These are phyloP conservation scores for Yoshiicerus persimilis DNA, from an alignment of 1,140 invertebrate species.

Conservation along the genomic window DNA sequence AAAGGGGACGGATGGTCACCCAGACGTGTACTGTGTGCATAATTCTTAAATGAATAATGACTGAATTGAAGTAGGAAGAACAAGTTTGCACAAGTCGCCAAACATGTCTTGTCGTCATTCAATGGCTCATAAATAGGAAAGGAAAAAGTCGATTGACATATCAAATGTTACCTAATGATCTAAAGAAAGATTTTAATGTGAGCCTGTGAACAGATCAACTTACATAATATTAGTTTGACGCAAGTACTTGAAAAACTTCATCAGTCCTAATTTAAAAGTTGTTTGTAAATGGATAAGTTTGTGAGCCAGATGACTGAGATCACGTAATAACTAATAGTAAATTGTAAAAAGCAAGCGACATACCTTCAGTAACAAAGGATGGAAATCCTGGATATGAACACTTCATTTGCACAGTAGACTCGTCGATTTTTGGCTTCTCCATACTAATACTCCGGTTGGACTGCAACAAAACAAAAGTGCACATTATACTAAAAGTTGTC, in stretches of 20 bases:
- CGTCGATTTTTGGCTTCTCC: not conserved
- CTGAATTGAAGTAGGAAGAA: too few relatives aligned
- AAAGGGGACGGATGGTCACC: too few relatives aligned
- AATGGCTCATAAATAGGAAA: too few relatives aligned
- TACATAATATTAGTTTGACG: too few relatives aligned
- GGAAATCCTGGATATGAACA: constrained; percentile 26
- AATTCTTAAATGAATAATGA: too few relatives aligned
- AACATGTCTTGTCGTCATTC: too few relatives aligned
- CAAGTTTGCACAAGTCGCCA: too few relatives aligned
- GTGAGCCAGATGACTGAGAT: too few relatives aligned
- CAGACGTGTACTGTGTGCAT: too few relatives aligned
- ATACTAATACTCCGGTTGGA: not conserved
- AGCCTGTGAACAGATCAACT: not conserved
- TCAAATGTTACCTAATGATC: not conserved
- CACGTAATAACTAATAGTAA: not conserved
- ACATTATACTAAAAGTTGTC: not conserved
- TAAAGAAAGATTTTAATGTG: not conserved
- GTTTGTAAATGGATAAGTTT: too few relatives aligned
- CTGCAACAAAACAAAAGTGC: not conserved
- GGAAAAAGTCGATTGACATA: not conserved
- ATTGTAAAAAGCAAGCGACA: not conserved
- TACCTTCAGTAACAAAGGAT: constrained; percentile 39
- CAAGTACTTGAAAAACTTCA: too few relatives aligned
- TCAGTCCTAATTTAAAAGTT: too few relatives aligned
- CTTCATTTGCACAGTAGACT: constrained; percentile 8